These are phyloP conservation scores for Delphinapterus leucas DNA, from an alignment of 2,113 vertebrate genomes.

Conservation along the genomic window DNA sequence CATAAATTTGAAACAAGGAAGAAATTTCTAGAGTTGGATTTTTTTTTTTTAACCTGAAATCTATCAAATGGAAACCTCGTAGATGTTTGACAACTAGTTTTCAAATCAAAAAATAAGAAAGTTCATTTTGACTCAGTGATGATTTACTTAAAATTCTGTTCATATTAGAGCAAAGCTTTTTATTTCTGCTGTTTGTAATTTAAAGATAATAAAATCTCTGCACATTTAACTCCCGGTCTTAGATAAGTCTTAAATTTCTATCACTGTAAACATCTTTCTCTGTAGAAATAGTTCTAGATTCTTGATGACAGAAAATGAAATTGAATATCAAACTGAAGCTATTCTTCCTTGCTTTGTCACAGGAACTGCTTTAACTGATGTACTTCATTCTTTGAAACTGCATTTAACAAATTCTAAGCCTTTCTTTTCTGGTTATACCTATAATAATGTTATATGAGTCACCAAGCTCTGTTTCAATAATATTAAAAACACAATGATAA, in stretches of 20 bases:
- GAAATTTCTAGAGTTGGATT: not conserved
- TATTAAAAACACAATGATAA: not conserved
- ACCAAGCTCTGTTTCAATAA: not conserved
- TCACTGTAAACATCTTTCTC: not conserved
- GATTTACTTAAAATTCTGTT: not conserved
- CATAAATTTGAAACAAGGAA: not conserved
- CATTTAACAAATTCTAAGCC: not conserved
- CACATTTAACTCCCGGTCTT: not conserved
- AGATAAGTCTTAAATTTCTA: not conserved
- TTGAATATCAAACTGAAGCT: not conserved
- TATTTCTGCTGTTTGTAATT: not conserved
- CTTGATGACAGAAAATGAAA: not conserved
- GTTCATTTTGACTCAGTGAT: not conserved
- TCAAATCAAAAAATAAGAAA: not conserved
- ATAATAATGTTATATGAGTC: not conserved
- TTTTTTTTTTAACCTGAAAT: not conserved
- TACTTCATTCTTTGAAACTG: not conserved
- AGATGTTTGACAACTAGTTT: not conserved
- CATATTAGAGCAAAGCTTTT: not conserved
- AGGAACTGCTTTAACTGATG: not conserved
- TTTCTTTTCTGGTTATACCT: not conserved
- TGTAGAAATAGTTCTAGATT: not conserved
- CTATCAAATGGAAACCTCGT: not conserved
- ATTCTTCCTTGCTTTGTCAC: not conserved
- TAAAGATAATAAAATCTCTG: not conserved